These are phyloP conservation scores for Drosophila trapezifrons DNA, from an alignment of 1,140 invertebrate species.

Conservation along the genomic window DNA sequence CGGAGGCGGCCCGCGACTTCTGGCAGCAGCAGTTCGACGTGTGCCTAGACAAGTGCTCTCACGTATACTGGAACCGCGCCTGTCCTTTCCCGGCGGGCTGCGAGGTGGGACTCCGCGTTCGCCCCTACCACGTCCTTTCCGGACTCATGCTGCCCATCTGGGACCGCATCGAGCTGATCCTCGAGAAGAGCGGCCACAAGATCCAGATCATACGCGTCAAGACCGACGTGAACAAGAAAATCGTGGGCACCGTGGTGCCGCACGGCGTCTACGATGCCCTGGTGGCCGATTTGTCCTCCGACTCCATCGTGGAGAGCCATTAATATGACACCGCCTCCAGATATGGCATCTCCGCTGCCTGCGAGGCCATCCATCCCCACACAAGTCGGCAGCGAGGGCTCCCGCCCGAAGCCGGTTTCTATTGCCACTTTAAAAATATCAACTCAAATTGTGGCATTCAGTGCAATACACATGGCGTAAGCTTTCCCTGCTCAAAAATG, in stretches of 20 bases:
- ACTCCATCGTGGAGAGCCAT: constrained; percentile 39
- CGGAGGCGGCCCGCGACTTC: constrained; percentile 28
- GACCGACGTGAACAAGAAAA: constrained; percentile 54
- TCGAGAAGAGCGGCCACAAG: constrained; percentile 46
- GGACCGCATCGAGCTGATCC: constrained; percentile 61
- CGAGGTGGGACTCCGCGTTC: constrained; percentile 54
- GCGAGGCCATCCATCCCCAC: constrained; percentile 1
- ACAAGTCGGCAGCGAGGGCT: neutral
- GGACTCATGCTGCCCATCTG: constrained; percentile 69
- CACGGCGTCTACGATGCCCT: constrained; percentile 52
- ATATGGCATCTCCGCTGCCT: constrained; percentile 2
- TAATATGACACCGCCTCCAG: constrained; percentile 4
- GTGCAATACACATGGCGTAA: constrained; percentile 54
- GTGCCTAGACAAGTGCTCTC: constrained; percentile 55
- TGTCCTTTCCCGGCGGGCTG: constrained; percentile 47
- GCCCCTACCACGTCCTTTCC: constrained; percentile 65
- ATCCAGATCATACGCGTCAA: constrained; percentile 72
- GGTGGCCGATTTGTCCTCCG: constrained; percentile 51
- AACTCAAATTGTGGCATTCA: constrained; percentile 75
- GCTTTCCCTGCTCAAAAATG: constrained; percentile 67
- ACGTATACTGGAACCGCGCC: constrained; percentile 52
- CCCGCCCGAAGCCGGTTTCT: constrained; percentile 5
- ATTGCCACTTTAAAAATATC: constrained; percentile 75
- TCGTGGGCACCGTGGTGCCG: constrained; percentile 69
- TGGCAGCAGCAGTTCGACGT: constrained; percentile 55